Evolutionary conservation across 2,797 vertebrate species (phyloP).

Genomic region (Cyclopterus lumpus): DNA sequence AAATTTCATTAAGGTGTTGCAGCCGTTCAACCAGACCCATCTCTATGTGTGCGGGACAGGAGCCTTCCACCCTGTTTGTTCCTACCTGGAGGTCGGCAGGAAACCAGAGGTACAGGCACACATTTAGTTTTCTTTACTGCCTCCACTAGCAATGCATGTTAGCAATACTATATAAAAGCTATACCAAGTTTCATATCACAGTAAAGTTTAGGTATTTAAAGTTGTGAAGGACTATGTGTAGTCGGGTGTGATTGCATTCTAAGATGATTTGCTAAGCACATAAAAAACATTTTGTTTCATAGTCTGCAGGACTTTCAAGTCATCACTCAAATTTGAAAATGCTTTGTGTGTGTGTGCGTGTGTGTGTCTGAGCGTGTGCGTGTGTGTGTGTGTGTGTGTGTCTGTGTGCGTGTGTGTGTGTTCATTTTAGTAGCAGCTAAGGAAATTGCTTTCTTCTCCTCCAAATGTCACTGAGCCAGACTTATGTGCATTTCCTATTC

Average conservation of each 20-base stretch:
- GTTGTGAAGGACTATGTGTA: constrained; percentile 11
- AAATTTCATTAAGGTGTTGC: constrained; percentile 95
- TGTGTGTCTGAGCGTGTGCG: constrained; percentile 22
- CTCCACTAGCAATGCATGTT: background rate
- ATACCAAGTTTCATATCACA: background rate
- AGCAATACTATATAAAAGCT: background rate
- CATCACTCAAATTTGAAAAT: constrained; percentile 48
- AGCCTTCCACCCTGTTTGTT: constrained; percentile 96
- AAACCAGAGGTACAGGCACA: constrained; percentile 90
- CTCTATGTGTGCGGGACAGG: constrained; percentile 96
- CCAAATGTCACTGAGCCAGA: constrained; percentile 68
- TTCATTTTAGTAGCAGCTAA: constrained; percentile 25
- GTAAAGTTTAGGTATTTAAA: constrained; percentile 7
- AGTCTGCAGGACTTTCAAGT: constrained; percentile 44
- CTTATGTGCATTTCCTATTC: constrained; percentile 58
- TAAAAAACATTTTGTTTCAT: constrained; percentile 45
- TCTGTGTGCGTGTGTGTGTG: constrained; percentile 15
- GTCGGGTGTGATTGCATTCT: constrained; percentile 18
- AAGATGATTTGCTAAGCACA: constrained; percentile 34
- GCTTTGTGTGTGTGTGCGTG: constrained; percentile 10
- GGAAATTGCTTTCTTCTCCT: constrained; percentile 58
- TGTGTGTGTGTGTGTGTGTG: constrained; percentile 16
- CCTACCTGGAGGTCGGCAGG: constrained; percentile 94
- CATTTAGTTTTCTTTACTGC: background rate
- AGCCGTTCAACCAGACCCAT: constrained; percentile 95